Percentiles rank a stretch among this genome's conserved stretches.
Conservation (phyloP, 2,888 invertebrate species). For the Dynastes hyllus region DNA sequence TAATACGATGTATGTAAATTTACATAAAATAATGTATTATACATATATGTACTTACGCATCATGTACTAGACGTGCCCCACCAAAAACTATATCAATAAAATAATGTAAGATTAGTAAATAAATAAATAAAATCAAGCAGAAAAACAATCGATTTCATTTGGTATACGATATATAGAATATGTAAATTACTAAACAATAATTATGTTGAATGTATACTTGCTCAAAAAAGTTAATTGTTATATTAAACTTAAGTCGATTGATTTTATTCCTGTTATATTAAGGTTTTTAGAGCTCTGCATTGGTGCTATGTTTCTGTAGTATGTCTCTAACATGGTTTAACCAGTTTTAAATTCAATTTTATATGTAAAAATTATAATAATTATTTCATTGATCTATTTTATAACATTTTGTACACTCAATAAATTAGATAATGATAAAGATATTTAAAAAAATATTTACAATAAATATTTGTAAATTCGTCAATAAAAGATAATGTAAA, state of each 20-base stretch:
- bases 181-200: background rate
- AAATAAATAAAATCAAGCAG: background rate
- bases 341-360: no score
- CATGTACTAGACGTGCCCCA: background rate
- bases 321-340: no score
- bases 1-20: no score
- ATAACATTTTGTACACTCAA: no score
- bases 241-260: background rate
- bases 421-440: background rate
- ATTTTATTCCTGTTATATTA: no score
- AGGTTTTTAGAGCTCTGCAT: no score
- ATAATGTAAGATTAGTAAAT: background rate
- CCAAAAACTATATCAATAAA: background rate
- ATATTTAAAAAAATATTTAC: background rate
- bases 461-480: constrained; percentile 14
- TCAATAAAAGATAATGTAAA: constrained; percentile 9
- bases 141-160: constrained; percentile 2
- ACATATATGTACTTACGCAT: background rate
- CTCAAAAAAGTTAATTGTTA: constrained; percentile 6
- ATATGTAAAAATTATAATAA: no score
- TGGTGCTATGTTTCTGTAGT: no score
- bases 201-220: background rate
- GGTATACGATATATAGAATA: background rate
- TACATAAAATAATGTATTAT: no score
- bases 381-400: no score